A percentile compares a stretch with the other conserved stretches of the same genome.
These are phyloP conservation scores for Oasisia sp. DNA, from an alignment of 2,888 invertebrate genomes.

Conservation along the genomic window DNA sequence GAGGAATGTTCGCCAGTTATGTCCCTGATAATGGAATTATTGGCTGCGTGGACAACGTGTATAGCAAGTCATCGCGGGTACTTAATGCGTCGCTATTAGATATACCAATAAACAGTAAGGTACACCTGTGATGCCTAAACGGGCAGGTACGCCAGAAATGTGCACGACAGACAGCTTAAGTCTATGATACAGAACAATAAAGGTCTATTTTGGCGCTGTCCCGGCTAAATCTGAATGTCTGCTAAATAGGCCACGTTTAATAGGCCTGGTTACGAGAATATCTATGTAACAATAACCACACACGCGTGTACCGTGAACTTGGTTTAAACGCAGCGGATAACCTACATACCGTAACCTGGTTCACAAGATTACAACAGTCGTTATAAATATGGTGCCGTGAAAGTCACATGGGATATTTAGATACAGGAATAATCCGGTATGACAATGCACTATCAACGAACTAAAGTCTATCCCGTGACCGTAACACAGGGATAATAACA, in stretches of 20 bases:
- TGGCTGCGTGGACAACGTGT: not conserved
- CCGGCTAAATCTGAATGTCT: not conserved
- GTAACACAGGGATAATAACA: not conserved
- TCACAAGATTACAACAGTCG: not conserved
- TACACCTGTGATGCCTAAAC: not conserved
- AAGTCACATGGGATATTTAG: not conserved
- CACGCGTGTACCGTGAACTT: not conserved
- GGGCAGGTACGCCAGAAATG: not conserved
- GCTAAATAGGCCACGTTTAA: not conserved
- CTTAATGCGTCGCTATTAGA: not conserved
- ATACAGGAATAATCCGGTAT: not conserved
- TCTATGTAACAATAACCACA: not conserved
- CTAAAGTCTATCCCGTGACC: not conserved
- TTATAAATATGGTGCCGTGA: not conserved
- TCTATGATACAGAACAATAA: not conserved
- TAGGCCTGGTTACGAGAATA: not conserved
- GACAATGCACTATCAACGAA: not conserved
- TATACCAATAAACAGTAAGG: not conserved
- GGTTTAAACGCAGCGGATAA: not conserved
- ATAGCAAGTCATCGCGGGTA: not conserved
- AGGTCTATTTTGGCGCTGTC: not conserved
- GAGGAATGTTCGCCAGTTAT: not conserved
- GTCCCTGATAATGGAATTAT: not conserved
- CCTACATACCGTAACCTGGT: not conserved
- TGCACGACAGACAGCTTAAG: not conserved